These are phyloP conservation scores for Hirundichthys speculiger DNA, from an alignment of 2,113 vertebrate species.

Conservation along the genomic window DNA sequence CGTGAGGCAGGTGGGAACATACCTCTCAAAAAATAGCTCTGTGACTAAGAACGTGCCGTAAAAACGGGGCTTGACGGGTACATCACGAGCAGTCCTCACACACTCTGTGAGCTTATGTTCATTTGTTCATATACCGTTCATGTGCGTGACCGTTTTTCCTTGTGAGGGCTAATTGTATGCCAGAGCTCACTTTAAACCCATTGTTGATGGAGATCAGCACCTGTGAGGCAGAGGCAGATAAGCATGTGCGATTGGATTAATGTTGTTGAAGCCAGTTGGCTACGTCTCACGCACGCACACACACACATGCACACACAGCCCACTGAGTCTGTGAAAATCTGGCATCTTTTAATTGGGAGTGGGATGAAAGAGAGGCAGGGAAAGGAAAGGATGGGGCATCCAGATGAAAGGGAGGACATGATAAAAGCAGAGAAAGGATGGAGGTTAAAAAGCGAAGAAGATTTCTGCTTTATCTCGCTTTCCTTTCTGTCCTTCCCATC, in stretches of 20 bases:
- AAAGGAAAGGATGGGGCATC: conserved; percentile 21
- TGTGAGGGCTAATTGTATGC: not conserved
- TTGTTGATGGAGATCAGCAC: conserved; percentile 34
- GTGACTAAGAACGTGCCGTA: no score
- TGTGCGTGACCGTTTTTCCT: not conserved
- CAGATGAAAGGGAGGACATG: conserved; percentile 27
- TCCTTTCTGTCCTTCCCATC: not conserved
- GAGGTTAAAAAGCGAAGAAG: not conserved
- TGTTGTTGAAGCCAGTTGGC: conserved; percentile 11
- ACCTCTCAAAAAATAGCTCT: conserved; percentile 30
- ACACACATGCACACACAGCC: conserved; percentile 11
- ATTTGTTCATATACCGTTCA: no score
- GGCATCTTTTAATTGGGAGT: conserved; percentile 46
- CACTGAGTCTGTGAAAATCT: conserved; percentile 15
- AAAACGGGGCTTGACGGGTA: no score
- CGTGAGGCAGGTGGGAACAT: conserved; percentile 13
- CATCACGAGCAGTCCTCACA: no score
- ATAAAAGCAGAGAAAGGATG: conserved; percentile 5
- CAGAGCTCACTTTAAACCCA: conserved; percentile 28
- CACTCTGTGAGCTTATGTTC: no score
- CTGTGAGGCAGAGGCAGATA: conserved; percentile 43
- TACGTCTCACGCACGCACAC: conserved; percentile 4
- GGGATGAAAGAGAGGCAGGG: conserved; percentile 15
- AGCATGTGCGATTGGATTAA: conserved; percentile 57
- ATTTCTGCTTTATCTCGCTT: not conserved